Evolutionary conservation across 2,113 vertebrate species (phyloP), one percentile per base, ranked within the genome.

Genomic region (Catharus fuscescens): DNA sequence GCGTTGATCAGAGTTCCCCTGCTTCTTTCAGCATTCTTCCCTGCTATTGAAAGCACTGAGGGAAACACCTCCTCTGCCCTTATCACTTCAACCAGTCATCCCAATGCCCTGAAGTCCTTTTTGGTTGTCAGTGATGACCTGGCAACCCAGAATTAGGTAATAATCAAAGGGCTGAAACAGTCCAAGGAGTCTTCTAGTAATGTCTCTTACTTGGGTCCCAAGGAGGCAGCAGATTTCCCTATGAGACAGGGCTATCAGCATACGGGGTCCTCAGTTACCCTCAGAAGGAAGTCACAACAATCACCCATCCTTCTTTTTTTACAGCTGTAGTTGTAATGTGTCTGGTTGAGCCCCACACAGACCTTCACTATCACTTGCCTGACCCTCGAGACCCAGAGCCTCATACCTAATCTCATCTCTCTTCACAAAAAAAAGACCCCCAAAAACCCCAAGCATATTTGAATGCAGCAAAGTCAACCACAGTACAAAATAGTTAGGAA

Each of bases 191-290:
- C 18, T 72, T 50, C 25, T 50, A 13, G 34, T 18, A 56, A 34
- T 36, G 36, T 19, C 28, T 69, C 12, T 44, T 47, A 47, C 47
- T 38, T 28, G 23, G 20, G 44, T 4, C 32, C 28, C 23, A 59
- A 18, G 32, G 44, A 80, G 15, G 28, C 21, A 50, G 59, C 36
- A 73, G 28, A 73, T 19, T 18, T 65, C 44, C 36, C 44, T 20
- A 12, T 38, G 26, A 21, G 18, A 52, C 6, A 12, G 15, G 31
- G 3, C 52, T 19, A 10, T 52, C 6, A 15, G 32, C 23, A 32
- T 9, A 23, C 0, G 1, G 14, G 25, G 16, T 8, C 24, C 34
- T 31, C 34, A 42, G 20, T 3, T 80, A 34, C 20, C 20, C 25
- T 64, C 50, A 57, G 59, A 44, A 57, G 36, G 31, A 18, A 71